phyloP scores from a whole-genome alignment of 2,888 invertebrate genomes.

The Drosophila neonasuta region DNA sequence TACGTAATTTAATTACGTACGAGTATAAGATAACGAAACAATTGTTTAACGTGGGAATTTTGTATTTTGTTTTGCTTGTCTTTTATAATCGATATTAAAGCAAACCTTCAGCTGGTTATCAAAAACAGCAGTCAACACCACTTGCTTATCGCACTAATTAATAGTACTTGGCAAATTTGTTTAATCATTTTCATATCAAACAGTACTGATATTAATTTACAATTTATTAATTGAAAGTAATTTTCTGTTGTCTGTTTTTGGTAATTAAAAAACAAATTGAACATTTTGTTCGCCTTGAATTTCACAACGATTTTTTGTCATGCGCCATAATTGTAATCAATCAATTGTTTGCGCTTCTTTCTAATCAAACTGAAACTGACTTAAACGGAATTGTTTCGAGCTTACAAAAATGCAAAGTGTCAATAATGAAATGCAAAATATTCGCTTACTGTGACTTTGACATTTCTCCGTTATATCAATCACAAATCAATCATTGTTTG shows the following conservation, averaged over 20 bases:
- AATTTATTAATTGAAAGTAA: constrained; percentile 14
- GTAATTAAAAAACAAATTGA: background rate
- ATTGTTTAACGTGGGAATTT: constrained; percentile 36
- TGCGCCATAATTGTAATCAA: constrained; percentile 18
- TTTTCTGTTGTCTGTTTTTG: background rate
- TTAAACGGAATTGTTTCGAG: constrained; percentile 10
- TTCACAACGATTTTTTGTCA: constrained; percentile 30
- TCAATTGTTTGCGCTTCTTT: constrained; percentile 13
- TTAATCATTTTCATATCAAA: constrained; percentile 11
- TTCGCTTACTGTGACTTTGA: background rate
- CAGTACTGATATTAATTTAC: background rate
- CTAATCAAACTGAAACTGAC: constrained; percentile 4
- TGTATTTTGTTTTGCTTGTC: background rate
- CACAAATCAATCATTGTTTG: background rate
- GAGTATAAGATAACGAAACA: constrained; percentile 10
- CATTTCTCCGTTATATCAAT: background rate
- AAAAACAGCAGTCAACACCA: constrained; percentile 2
- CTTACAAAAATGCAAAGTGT: background rate
- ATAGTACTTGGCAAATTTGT: constrained; percentile 12
- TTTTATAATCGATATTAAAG: constrained; percentile 8
- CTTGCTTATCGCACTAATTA: constrained; percentile 39
- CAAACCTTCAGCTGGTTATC: constrained; percentile 12
- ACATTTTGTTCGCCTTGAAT: constrained; percentile 11
- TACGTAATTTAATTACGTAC: constrained; percentile 51
- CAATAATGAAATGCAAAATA: constrained; percentile 7